Evolutionary conservation across 1,140 invertebrate species (phyloP).

Genomic region (Orchestia grillus): DNA sequence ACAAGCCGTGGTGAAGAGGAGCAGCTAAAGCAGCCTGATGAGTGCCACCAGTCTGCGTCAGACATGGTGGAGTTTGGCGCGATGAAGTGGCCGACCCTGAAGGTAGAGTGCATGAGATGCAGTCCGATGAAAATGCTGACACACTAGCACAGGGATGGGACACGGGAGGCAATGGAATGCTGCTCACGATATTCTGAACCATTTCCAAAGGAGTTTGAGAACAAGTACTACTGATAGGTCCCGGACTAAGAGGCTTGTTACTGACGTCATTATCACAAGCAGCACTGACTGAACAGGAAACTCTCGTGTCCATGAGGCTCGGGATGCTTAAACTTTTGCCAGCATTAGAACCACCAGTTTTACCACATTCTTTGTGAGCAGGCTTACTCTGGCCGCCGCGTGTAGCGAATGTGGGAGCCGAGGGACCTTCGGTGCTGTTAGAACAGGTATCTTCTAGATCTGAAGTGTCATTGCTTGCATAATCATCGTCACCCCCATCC

Average conservation of each 20-base stretch:
- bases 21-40: conserved; percentile 80
- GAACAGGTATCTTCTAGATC: background rate
- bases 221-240: conserved; percentile 63
- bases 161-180: conserved; percentile 77
- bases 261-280: conserved; percentile 61
- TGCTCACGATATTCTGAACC: conserved; percentile 85
- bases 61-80: conserved; percentile 75
- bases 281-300: conserved; percentile 60
- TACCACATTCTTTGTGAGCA: background rate
- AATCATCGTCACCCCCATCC: conserved; percentile 25
- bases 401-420: background rate
- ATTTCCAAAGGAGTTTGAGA: conserved; percentile 83
- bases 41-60: background rate
- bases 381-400: background rate
- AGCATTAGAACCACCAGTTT: background rate
- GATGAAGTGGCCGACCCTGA: background rate
- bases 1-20: conserved; percentile 70
- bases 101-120: conserved; percentile 11
- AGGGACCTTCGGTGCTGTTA: background rate
- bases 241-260: conserved; percentile 67
- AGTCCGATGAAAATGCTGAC: background rate
- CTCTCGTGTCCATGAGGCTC: conserved; percentile 57
- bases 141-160: conserved; percentile 35
- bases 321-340: background rate
- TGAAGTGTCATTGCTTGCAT: background rate